phyloP scores from a whole-genome alignment of 2,888 invertebrate genomes.

The Ptilodon capucinus region DNA sequence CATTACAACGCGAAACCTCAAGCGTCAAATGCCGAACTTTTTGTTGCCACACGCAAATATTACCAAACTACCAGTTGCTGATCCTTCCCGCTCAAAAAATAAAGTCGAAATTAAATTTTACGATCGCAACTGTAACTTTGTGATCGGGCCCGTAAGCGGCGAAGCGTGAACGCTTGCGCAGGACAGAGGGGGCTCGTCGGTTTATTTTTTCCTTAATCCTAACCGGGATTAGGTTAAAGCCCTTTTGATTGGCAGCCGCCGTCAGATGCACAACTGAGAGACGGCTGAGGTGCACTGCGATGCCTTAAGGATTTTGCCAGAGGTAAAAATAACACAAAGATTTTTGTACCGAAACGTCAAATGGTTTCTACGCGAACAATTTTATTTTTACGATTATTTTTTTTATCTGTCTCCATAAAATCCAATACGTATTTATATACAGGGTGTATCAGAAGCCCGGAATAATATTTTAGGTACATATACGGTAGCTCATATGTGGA shows the following conservation, averaged over 20 bases:
- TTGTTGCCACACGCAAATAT: conserved; percentile 8
- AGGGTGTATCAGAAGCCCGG: no score
- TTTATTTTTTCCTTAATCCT: conserved; percentile 80
- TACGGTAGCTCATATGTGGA: no score
- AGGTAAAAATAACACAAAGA: conserved; percentile 2
- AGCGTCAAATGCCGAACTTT: conserved; percentile 70
- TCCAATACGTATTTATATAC: no score
- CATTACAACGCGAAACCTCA: conserved; percentile 75
- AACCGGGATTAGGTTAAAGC: conserved; percentile 79
- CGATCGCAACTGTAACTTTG: conserved; percentile 17
- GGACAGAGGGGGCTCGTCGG: conserved; percentile 72
- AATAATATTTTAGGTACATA: no score
- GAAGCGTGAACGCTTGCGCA: conserved; percentile 76
- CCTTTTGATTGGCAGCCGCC: conserved; percentile 80
- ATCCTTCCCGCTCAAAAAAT: conserved; percentile 9
- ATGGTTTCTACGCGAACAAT: no score
- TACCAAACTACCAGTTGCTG: background rate
- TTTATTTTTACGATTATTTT: no score
- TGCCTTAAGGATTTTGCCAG: conserved; percentile 40
- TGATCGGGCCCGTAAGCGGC: conserved; percentile 49
- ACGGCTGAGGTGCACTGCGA: conserved; percentile 38
- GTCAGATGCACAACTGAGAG: conserved; percentile 66
- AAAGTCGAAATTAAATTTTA: conserved; percentile 17
- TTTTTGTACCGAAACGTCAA: background rate
- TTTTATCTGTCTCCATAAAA: no score